These are phyloP conservation scores for Bergia sp. DNA, from an alignment of 92 coral and sea anemone genomes.

Conservation along the genomic window DNA sequence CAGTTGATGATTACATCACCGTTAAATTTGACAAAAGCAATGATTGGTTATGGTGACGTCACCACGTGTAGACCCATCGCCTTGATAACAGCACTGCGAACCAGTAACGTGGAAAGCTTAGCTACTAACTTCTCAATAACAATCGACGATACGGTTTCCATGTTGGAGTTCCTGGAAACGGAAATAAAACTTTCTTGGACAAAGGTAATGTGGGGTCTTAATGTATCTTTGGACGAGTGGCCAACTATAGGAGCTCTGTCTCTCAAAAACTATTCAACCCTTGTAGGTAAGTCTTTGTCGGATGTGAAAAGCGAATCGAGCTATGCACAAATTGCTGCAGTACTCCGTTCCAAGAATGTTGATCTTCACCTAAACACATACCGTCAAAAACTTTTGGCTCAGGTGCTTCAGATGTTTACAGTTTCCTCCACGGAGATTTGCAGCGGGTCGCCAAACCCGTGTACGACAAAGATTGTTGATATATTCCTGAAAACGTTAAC, in stretches of 20 bases:
- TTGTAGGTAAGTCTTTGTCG: conserved; percentile 20
- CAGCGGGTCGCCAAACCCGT: conserved; percentile 42
- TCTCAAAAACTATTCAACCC: conserved; percentile 27
- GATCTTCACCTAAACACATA: conserved; percentile 29
- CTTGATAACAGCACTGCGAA: conserved; percentile 53
- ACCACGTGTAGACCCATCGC: conserved; percentile 65
- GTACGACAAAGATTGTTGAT: conserved; percentile 37
- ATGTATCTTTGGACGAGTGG: conserved; percentile 61
- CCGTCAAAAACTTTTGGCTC: conserved; percentile 33
- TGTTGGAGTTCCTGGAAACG: conserved; percentile 54
- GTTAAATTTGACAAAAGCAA: conserved; percentile 33
- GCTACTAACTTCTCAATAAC: conserved; percentile 53
- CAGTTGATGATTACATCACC: conserved; percentile 40
- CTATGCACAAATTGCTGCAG: conserved; percentile 39
- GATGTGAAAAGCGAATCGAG: conserved; percentile 25
- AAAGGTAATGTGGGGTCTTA: conserved; percentile 73
- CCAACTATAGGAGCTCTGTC: conserved; percentile 60
- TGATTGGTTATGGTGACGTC: conserved; percentile 57
- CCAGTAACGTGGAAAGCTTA: conserved; percentile 38
- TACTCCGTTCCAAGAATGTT: conserved; percentile 26
- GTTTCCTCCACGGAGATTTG: conserved; percentile 62
- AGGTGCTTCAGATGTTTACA: conserved; percentile 52
- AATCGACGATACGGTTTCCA: conserved; percentile 40
- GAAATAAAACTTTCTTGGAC: conserved; percentile 58
- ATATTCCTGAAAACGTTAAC: conserved; percentile 59